phyloP scores from a whole-genome alignment of 2,888 invertebrate species.

The Stenolophus ochropezus region DNA sequence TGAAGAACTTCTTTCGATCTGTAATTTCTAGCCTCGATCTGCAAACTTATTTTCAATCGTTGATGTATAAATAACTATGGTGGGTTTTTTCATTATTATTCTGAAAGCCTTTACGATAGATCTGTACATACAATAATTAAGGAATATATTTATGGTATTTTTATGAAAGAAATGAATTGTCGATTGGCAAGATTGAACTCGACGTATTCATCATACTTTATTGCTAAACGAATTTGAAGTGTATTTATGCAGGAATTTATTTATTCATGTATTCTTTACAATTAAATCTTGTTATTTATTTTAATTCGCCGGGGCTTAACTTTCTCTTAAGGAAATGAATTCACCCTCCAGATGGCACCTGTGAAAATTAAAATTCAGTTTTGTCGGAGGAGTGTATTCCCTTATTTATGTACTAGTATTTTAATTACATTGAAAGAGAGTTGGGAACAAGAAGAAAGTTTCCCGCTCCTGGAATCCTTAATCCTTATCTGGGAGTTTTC shows the following conservation, averaged over 20 bases:
- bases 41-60: too few relatives aligned
- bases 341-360: slow-evolving; percentile 35
- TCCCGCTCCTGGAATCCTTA: neutral
- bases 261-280: neutral
- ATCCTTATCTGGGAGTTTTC: slow-evolving; percentile 27
- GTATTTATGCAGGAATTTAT: neutral
- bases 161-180: too few relatives aligned
- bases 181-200: too few relatives aligned
- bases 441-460: slow-evolving; percentile 7
- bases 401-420: slow-evolving; percentile 43
- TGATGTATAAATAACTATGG: too few relatives aligned
- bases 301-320: neutral
- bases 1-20: too few relatives aligned
- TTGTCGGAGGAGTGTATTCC: neutral
- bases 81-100: too few relatives aligned
- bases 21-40: too few relatives aligned
- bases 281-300: neutral
- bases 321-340: slow-evolving; percentile 22
- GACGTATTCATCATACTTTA: too few relatives aligned
- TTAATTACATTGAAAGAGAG: slow-evolving; percentile 37
- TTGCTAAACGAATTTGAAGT: too few relatives aligned
- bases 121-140: too few relatives aligned
- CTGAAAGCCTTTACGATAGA: too few relatives aligned
- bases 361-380: slow-evolving; percentile 40
- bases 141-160: too few relatives aligned